Evolutionary conservation across 2,888 invertebrate genomes (phyloP), one percentile per base, ranked within the genome.

Genomic region (Ephialtes manifestator): DNA sequence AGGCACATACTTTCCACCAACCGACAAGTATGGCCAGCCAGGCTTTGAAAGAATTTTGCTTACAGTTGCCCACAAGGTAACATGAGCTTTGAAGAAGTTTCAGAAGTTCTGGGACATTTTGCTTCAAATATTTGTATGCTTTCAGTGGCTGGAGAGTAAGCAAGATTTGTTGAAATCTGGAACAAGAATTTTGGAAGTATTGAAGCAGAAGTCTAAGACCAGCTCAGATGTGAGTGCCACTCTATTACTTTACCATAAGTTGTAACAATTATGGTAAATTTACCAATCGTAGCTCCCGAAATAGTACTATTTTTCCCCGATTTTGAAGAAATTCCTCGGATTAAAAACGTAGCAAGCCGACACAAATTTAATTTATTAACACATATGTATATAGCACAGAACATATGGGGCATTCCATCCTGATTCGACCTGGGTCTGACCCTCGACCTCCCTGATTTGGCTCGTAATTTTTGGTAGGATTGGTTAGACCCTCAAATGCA

Each of bases 1-100:
- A 0, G 98, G 98, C 4, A 99, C 99, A 0, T 99, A 99, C 94
- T 99, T 98, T 91, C 99, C 99, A 5, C 98, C 98, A 0, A 96
- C 96, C 90, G 97, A 98, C 91, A 95, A 95, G 63, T 97, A 96
- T 94, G 97, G 97, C 15, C 96, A 97, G 89, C 97, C 98, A 31
- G 98, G 99, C 0, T 99, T 99, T 92, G 96, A 96, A 93, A 96
- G 96, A 3, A 95, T 99, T 81, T 94, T 99, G 28, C 94, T 95
- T 4, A 96, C 96, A 63, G 95, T 99, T 72, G 96, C 97, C 0
- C 95, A 96, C 72, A 97, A 98, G 89, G 93, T 93, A 87, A 31
- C 43, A n/a, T 24, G 20, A 67, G 10, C 63, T 65, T 65, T 74
- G 28, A 35, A 55, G 24, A 15, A 35, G 20, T 39, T 11, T 24